Percentiles rank a stretch among this genome's conserved stretches.
Conservation (phyloP, 2,888 invertebrate species). For the Carterocephalus palaemon region DNA sequence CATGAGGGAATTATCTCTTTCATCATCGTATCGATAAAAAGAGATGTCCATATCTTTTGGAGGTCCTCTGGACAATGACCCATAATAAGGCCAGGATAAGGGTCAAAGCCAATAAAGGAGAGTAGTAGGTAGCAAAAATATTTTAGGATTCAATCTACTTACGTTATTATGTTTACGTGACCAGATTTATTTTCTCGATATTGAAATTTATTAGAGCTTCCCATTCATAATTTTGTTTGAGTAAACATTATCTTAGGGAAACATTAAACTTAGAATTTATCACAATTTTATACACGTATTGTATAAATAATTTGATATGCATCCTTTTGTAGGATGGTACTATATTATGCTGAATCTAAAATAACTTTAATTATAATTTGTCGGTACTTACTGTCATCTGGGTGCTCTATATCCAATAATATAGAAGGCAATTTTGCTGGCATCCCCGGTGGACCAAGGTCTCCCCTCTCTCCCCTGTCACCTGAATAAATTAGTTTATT, state of each 20-base stretch:
- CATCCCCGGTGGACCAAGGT: constrained; percentile 86
- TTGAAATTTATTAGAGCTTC: constrained; percentile 50
- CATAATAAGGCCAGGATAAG: constrained; percentile 40
- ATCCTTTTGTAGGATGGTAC: too few relatives aligned
- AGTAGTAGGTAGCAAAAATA: constrained; percentile 53
- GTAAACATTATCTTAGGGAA: constrained; percentile 15
- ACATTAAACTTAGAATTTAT: too few relatives aligned
- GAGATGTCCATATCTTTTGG: constrained; percentile 32
- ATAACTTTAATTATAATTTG: too few relatives aligned
- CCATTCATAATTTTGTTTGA: constrained; percentile 3
- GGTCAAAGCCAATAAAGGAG: constrained; percentile 53
- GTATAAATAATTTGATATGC: too few relatives aligned
- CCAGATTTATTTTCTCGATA: constrained; percentile 49
- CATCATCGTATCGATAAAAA: constrained; percentile 30
- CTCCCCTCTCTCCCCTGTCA: constrained; percentile 82
- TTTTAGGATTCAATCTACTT: constrained; percentile 61
- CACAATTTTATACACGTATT: too few relatives aligned
- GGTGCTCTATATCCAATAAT: constrained; percentile 43
- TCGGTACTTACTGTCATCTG: constrained; percentile 55
- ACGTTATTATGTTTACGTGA: constrained; percentile 59
- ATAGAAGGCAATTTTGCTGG: constrained; percentile 80
- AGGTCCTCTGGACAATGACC: constrained; percentile 40
- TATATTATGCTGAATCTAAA: too few relatives aligned
- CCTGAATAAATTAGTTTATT: too few relatives aligned
- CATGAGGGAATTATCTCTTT: constrained; percentile 29